Percentiles rank a stretch among this genome's conserved stretches.
Conservation (phyloP, 2,888 invertebrate species). For the Brassicogethes aeneus region DNA sequence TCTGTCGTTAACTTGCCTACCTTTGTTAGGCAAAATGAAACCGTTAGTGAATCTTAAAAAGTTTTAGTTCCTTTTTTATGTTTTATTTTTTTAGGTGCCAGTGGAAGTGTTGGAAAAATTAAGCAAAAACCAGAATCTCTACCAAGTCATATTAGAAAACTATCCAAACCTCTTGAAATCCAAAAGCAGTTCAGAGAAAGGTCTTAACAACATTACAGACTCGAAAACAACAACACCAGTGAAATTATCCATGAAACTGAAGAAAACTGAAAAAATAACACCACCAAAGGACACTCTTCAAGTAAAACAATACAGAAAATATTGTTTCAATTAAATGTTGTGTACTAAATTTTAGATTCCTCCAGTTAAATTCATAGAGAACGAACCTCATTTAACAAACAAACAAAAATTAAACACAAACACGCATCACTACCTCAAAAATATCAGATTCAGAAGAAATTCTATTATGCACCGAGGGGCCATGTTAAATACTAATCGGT, state of each 20-base stretch:
- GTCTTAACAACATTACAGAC: conserved; percentile 38
- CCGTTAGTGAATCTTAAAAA: conserved; percentile 46
- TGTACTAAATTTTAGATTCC: background rate
- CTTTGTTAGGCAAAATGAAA: conserved; percentile 59
- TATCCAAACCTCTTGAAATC: conserved; percentile 59
- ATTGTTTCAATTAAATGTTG: no score
- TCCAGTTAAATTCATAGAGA: background rate
- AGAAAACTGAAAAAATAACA: conserved; percentile 31
- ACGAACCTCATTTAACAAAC: conserved; percentile 9
- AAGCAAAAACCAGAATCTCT: conserved; percentile 54
- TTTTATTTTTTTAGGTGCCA: conserved; percentile 51
- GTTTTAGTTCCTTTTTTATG: no score
- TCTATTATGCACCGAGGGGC: conserved; percentile 83
- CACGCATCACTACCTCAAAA: conserved; percentile 59
- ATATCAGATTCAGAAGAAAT: conserved; percentile 63
- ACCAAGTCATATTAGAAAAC: conserved; percentile 62
- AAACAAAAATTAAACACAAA: conserved; percentile 27
- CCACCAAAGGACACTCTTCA: conserved; percentile 12
- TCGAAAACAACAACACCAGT: conserved; percentile 45
- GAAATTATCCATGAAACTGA: conserved; percentile 55
- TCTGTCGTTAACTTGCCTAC: conserved; percentile 70
- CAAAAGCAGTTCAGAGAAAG: conserved; percentile 56
- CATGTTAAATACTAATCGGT: conserved; percentile 73
- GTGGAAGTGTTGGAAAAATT: conserved; percentile 54
- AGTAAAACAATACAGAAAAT: conserved; percentile 9